These are phyloP conservation scores for Nycticorax nycticorax DNA, from an alignment of 2,113 vertebrate genomes.

Conservation along the genomic window DNA sequence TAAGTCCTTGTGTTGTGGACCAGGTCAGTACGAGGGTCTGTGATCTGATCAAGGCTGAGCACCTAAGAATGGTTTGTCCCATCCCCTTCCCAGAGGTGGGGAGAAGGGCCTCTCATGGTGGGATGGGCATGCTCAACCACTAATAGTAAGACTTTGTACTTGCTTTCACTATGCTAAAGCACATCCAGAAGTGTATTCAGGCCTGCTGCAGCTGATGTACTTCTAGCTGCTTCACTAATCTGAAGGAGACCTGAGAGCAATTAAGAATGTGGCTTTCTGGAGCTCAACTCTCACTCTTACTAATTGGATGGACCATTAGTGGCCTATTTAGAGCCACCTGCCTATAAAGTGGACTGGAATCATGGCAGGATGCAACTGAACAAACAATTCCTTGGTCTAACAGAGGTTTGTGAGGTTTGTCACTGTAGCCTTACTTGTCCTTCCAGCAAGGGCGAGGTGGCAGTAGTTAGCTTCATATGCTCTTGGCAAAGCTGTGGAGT, in stretches of 20 bases:
- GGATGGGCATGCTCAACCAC: background rate
- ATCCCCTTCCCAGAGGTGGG: background rate
- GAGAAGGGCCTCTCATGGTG: background rate
- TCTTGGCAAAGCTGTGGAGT: background rate
- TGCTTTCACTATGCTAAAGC: background rate
- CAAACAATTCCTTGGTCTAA: background rate
- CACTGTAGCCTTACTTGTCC: background rate
- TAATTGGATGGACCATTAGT: background rate
- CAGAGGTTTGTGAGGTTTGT: background rate
- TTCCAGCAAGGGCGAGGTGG: background rate
- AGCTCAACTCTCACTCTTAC: background rate
- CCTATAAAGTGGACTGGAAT: background rate
- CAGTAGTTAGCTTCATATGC: background rate
- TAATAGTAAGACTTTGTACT: background rate
- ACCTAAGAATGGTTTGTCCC: background rate
- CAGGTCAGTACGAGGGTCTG: background rate
- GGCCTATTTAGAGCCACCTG: background rate
- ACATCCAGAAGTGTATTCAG: background rate
- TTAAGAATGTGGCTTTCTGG: background rate
- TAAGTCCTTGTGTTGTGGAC: background rate
- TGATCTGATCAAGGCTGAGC: background rate
- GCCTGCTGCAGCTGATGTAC: background rate
- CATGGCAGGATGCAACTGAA: background rate
- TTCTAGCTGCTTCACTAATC: background rate
- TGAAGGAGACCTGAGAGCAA: background rate